Base-by-base conservation (phyloP, 2,888 invertebrate species). In the Drosophila lacicola region DNA sequence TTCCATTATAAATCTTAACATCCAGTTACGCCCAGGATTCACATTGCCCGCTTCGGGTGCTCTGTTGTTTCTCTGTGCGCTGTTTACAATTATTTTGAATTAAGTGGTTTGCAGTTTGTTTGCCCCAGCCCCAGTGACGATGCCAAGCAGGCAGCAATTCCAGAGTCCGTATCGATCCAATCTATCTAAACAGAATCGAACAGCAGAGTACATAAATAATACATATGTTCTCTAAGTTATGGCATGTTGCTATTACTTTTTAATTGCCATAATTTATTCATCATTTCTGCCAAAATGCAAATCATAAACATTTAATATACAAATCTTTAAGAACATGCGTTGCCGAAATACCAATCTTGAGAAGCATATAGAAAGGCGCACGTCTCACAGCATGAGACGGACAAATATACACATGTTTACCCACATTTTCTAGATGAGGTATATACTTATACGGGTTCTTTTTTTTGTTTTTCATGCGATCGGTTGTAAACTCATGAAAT, bases 61-160 rank as follows among this genome's bases (percentile, higher is more conserved):
- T 65, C 56, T 70, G 70, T 76, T 64, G 58, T 61, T 70, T 75
- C 63, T 81, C 60, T 11, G 37, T 17, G 53, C 51, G 42, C 65
- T 83, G 82, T 83, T 83, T 83, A 83, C 75, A 83, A 86, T 78
- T 83, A 62, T 78, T 83, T 83, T 70, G 69, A 70, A 66, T 83
- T 83, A 85, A 82, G 70, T 83, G 70, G 65, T 63, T 79, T 50
- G 65, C 47, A 44, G 36, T 61, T 65, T 65, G 65, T 74, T 81
- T 71, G 46, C 37, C 45, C 49, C 36, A 41, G 17, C 11, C 17
- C 3, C 33, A 53, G 17, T 8, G 11, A 39, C 39, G 6, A 50
- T 19, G 39, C 29, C 11, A 6, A 21, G 42, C 57, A 29, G 44
- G 25, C 8, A 13, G 21, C 49, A 41, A 9, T 42, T 14, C 29